Evolutionary conservation across 2,888 invertebrate species (phyloP), one percentile per base, ranked within the genome.

Genomic region (Blomia tropicalis): DNA sequence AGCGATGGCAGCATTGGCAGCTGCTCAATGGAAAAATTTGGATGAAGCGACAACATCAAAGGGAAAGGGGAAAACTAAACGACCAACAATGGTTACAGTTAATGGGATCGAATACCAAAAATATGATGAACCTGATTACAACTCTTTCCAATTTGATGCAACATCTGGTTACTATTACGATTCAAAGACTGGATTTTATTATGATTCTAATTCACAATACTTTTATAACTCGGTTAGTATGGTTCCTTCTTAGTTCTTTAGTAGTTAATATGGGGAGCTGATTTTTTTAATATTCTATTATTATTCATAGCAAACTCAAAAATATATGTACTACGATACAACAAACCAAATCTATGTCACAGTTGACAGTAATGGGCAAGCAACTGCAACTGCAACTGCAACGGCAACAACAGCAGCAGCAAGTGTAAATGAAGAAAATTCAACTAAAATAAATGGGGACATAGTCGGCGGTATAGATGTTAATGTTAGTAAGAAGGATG

Each of bases 81-180:
- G 65, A 43, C 56, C 68, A 7, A 68, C 69, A 27, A 68, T 66
- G 23, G 68, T 70, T 19, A 58, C 65, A 11, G 67, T 69, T 1
- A 65, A 67, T 62, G 67, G 67, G 41, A 60, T 65, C 2, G 61
- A 65, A 14, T 68, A 65, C 62, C 60, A 58, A 14, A 68, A 66
- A 61, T 66, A 68, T 23, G 72, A 76, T 30, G 70, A 73, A 22
- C 96, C 96, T 3, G 93, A 96, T 78, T 83, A 87, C 11, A 82
- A 85, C 58, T 83, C 85, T 41, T 98, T 92, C 73, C 84, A 88
- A 71, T 93, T 87, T 71, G 98, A 99, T 73, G 88, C 89, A 72
- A 81, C 84, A 1, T 92, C 92, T 2, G 95, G 96, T 0, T 96
- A 91, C 73, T 95, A 95, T 72, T 95, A 91, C 73, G 96, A 98